Evolutionary conservation across 2,113 vertebrate genomes (phyloP), one percentile per base, ranked within the genome.

Genomic region (Oryzias melastigma): DNA sequence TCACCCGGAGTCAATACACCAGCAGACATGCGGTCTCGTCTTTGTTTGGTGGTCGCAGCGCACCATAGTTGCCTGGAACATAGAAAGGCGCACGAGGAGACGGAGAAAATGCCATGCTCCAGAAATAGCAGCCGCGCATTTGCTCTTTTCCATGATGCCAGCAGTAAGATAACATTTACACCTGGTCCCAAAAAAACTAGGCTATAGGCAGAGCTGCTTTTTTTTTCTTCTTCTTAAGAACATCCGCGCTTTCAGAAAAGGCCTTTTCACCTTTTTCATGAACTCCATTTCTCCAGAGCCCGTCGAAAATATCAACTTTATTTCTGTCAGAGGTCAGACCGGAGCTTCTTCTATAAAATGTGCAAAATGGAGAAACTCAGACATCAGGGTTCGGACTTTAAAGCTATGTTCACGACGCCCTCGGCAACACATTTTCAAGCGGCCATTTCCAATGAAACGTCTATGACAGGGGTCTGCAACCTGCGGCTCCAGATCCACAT

Each of bases 81-180:
- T 68, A 75, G 58, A 59, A 35, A 53, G 60, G 22, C 19, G 54
- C 52, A 71, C 16, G 14, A 43, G 64, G 50, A 76, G 71, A 73
- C 46, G 71, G 65, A 66, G 70, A 67, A 87, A 89, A 89, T 83
- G 85, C 78, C 83, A 87, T 49, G 29, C 62, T 77, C 80, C 82
- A 83, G 63, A 85, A 87, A 86, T 87, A 89, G 85, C 76, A 65
- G 71, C 76, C 44, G 52, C 62, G 42, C 76, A 64, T 86, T 85
- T 80, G 76, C 56, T 75, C 71, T 78, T 89, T 87, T 82, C 80
- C 71, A 69, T 86, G 83, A 85, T 83, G 83, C 65, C 52, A 47
- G 64, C 50, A 56, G 65, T 67, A 65, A 81, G 83, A 86, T 86
- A 85, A 83, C 87, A 87, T 80, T 85, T 78, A 85, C 71, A 83